phyloP scores from a whole-genome alignment of 2,888 invertebrate species.

The Dolichopus griseipennis region DNA sequence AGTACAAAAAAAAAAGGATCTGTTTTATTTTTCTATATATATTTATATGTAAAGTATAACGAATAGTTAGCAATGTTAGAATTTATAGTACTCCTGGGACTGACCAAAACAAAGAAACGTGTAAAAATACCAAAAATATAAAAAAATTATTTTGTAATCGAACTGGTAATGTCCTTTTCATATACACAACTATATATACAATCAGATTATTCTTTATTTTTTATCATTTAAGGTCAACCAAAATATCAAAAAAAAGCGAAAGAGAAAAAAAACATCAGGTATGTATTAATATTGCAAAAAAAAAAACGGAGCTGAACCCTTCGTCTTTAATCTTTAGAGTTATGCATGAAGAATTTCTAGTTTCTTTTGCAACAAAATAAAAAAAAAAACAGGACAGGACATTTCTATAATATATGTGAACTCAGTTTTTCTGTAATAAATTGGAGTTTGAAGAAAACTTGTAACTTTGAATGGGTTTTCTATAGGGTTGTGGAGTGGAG shows the following conservation, averaged over 20 bases:
- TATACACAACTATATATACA: no score
- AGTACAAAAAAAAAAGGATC: not conserved
- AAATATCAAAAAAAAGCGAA: not conserved
- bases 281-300: not conserved
- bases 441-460: not conserved
- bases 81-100: slow-evolving; percentile 3
- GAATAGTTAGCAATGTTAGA: not conserved
- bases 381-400: no score
- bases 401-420: no score
- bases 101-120: not conserved
- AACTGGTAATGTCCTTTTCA: slow-evolving; percentile 3
- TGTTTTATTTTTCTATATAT: not conserved
- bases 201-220: not conserved
- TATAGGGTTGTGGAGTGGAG: not conserved
- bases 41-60: not conserved
- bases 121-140: not conserved
- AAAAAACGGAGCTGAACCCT: not conserved
- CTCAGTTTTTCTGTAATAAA: no score
- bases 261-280: not conserved
- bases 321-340: not conserved
- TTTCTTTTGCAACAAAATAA: no score
- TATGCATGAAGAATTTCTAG: not conserved
- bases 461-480: not conserved
- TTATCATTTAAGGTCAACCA: slow-evolving; percentile 4
- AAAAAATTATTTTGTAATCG: not conserved